Evolutionary conservation across 2,888 invertebrate genomes (phyloP).

Genomic region (Ephialtes manifestator): DNA sequence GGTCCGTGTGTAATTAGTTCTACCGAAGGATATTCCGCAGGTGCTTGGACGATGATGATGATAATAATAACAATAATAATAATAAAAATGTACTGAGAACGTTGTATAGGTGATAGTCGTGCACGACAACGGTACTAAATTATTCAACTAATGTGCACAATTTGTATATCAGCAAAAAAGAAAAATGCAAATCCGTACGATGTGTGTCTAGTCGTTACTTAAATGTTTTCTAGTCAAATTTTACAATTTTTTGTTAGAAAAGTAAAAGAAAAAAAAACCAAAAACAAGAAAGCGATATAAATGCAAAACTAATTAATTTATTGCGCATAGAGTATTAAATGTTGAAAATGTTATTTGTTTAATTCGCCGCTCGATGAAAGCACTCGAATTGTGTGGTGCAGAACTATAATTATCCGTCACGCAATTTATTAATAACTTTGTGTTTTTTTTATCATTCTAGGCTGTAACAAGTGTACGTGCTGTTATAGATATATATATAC

Average conservation of each 20-base stretch:
- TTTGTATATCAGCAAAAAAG: conserved; percentile 14
- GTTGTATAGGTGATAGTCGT: conserved; percentile 36
- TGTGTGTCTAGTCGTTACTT: conserved; percentile 83
- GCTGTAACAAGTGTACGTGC: conserved; percentile 51
- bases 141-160: conserved; percentile 34
- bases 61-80: conserved; percentile 14
- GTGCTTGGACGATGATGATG: conserved; percentile 52
- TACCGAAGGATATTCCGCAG: conserved; percentile 50
- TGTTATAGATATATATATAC: conserved; percentile 32
- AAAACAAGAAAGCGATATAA: conserved; percentile 21
- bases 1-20: conserved; percentile 1
- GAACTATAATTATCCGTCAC: conserved; percentile 7
- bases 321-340: conserved; percentile 61
- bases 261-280: conserved; percentile 17
- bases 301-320: conserved; percentile 51
- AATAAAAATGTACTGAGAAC: conserved; percentile 46
- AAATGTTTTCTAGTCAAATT: conserved; percentile 83
- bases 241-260: conserved; percentile 79
- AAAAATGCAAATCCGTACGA: conserved; percentile 66
- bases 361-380: conserved; percentile 25
- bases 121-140: conserved; percentile 47
- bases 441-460: conserved; percentile 38
- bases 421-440: background rate
- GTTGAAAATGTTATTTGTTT: conserved; percentile 51
- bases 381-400: background rate